Conservation (phyloP, 35 echinoderm and acorn worm genomes). For the Amphiura filiformis region DNA sequence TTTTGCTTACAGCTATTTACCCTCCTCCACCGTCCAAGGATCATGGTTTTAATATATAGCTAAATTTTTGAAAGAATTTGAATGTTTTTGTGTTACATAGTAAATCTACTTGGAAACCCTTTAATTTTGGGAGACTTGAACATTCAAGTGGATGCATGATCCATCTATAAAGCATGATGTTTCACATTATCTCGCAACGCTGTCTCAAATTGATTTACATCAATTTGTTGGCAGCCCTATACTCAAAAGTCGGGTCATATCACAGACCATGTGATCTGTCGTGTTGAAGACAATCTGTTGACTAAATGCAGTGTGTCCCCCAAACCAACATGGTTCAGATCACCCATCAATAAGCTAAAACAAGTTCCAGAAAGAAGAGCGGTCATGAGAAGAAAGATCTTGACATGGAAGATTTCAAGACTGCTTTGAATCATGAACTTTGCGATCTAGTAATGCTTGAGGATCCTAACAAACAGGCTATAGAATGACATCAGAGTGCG, state of each 20-base stretch:
- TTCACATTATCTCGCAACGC: background rate
- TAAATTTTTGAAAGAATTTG: background rate
- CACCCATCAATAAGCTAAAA: background rate
- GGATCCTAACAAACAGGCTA: background rate
- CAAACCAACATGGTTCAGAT: background rate
- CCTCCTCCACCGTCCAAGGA: too few relatives aligned
- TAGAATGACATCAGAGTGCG: background rate
- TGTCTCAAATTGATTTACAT: background rate
- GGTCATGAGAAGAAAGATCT: background rate
- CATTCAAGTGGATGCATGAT: slow-evolving; percentile 18
- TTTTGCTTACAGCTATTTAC: too few relatives aligned
- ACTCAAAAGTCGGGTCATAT: slow-evolving; percentile 5
- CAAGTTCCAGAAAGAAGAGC: background rate
- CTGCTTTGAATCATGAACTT: background rate
- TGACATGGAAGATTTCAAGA: background rate
- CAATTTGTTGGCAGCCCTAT: background rate
- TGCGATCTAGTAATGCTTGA: background rate
- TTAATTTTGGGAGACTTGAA: slow-evolving; percentile 8
- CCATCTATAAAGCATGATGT: background rate
- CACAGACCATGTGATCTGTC: background rate
- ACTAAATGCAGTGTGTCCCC: too few relatives aligned
- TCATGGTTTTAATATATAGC: too few relatives aligned
- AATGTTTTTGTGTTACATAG: background rate
- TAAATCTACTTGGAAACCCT: background rate
- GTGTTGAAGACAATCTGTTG: background rate